Evolutionary conservation across 2,797 vertebrate species (phyloP), one percentile per base, ranked within the genome.

Genomic region (Echiichthys vipera): DNA sequence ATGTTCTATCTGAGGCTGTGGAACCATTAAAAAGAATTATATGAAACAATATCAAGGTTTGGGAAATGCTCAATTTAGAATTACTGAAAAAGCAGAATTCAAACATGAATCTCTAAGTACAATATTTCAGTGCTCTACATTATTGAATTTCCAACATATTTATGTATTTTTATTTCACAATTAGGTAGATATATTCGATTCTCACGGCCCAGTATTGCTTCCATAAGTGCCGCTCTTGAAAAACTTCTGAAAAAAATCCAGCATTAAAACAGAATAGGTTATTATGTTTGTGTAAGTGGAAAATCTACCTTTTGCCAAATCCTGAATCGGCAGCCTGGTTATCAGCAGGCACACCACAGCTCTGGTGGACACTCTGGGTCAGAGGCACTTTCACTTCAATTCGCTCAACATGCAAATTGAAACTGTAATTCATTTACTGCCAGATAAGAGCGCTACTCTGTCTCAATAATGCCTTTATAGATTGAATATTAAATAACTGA

Each of bases 361-460:
- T 63, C 65, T 76, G 55, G 53, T 80, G 82, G 78, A 70, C 46
- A 14, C 77, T 77, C 67, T 39, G 71, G 55, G 78, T 82, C 78
- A 69, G 65, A 89, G 69, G 78, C 77, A 74, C 74, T 84, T 84
- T 89, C 74, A 75, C 61, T 82, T 87, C 80, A 84, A 65, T 84
- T 90, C 91, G 88, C 85, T 89, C 86, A 81, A 85, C 74, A 91
- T 92, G 89, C 86, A 91, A 90, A 92, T 89, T 89, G 73, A 84
- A 91, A 89, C 71, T 81, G 70, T 88, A 89, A 92, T 90, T 90
- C 85, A 89, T 90, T 92, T 89, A 88, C 68, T 45, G 62, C 55
- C 63, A 75, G 88, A 91, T 92, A 89, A 90, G 81, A 84, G 80
- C 24, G 25, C 81, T 77, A 67, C 83, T 88, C 81, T 73, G 75